Conservation (phyloP, 2,113 vertebrate species). For the Sciurus niger region DNA sequence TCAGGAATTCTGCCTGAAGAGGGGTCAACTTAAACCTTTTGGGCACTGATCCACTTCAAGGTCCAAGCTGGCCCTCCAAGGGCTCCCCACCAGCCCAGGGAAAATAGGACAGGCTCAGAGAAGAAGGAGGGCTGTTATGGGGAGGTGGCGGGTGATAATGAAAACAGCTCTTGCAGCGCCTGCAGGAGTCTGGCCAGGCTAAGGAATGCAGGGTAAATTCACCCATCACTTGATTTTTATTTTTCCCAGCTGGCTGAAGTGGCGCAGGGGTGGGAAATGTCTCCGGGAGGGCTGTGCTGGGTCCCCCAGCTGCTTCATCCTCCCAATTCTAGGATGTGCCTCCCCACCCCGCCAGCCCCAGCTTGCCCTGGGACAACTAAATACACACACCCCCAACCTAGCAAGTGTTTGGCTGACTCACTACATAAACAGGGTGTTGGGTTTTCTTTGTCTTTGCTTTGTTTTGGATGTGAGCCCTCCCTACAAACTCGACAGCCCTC, state of each 20-base stretch:
- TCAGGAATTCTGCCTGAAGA: background rate
- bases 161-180: conserved; percentile 73
- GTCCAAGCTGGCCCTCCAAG: background rate
- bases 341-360: conserved; percentile 63
- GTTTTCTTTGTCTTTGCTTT: conserved; percentile 85
- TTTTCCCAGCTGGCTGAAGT: conserved; percentile 80
- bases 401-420: conserved; percentile 85
- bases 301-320: conserved; percentile 46
- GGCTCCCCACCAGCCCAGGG: background rate
- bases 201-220: conserved; percentile 81
- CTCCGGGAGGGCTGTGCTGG: conserved; percentile 23
- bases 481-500: background rate
- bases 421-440: conserved; percentile 81
- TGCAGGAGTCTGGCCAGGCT: conserved; percentile 79
- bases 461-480: conserved; percentile 74
- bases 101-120: background rate
- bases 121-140: conserved; percentile 11
- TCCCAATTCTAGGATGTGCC: conserved; percentile 15
- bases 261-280: conserved; percentile 12
- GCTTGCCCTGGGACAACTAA: conserved; percentile 72
- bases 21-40: conserved; percentile 21
- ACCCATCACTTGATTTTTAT: conserved; percentile 82
- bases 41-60: background rate
- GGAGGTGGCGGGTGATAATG: conserved; percentile 68
- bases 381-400: conserved; percentile 58